Base-by-base conservation (phyloP, 2,113 vertebrate species). In the Chrysochloris asiatica region DNA sequence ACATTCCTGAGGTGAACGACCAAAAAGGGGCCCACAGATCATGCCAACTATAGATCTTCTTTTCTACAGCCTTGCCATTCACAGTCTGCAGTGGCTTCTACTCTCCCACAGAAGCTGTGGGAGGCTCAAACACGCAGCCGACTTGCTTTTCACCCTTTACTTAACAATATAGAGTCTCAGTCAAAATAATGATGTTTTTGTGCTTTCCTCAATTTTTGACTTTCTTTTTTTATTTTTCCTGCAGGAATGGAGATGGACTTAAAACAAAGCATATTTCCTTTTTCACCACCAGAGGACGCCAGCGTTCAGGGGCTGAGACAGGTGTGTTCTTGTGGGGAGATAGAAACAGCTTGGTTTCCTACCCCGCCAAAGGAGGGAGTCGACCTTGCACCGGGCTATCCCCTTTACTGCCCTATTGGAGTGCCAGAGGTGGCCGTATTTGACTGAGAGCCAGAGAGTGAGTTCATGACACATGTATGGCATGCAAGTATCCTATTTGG, bases 261-360 rank as follows among this genome's bases (percentile, higher is more conserved):
- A 99, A 98, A 98, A 98, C 98, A 2, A 98, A 98, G 95, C 97
- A 96, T 67, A 98, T 99, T 91, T 97, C 98, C 48, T 99, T 99
- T 93, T 98, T 99, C 89, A 98, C 98, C 45, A 99, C 98, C 2
- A 99, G 98, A 98, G 98, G 91, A 95, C 98, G 98, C 93, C 97
- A 93, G 65, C 97, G 97, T 36, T 96, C 98, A n/a, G 98, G 98
- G 86, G 97, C 98, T 0, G 99, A 99, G 80, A 75, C 98, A 98
- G 99, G 99, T 99, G 38, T 69, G n/a, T 0, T 1, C 13, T 21
- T 0, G 0, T 4, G 0, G 30, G 78, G 17, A n/a, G 48, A 48
- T 11, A 38, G 24, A 6, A 61, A 1, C 0, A 26, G 4, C 26
- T 10, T 33, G 19, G 28, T n/a, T 59, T 72, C 56, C 41, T 26